Base-by-base conservation (phyloP, 2,888 invertebrate species). In the Lithophane semibrunnea region DNA sequence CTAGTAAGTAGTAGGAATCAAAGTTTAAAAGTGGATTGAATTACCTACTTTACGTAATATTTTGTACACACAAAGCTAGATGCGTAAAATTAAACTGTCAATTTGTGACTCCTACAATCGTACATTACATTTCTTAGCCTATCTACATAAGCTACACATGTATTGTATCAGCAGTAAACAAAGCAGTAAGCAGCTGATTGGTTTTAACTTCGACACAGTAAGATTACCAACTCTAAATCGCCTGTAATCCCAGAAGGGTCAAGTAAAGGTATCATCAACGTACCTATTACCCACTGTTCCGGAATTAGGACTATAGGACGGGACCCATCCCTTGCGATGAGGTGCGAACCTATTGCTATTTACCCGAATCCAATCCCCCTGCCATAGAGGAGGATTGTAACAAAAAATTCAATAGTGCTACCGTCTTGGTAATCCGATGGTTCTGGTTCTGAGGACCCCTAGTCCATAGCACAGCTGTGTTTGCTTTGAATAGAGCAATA, bases 311-410 rank as follows among this genome's bases (percentile, higher is more conserved):
- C 37, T 5, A 82, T 82, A 80, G 70, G 65, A 58, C 65, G 71
- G 75, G 49, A 63, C 24, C 71, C 69, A 72, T 76, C 82, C 82
- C 56, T 65, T 73, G 73, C 77, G 76, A 80, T 80, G 70, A 80
- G 84, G 84, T 83, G 84, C 84, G 61, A 83, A 84, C 67, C 73
- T 76, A 84, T 80, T 73, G 80, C 76, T 73, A 81, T 81, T 70
- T 80, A 84, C 49, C 82, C 75, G 61, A 73, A 75, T 52, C 73
- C 69, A 82, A 84, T 82, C 85, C 82, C 44, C 79, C 75, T 68
- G 61, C 72, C 49, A 52, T 70, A 70, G 63, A 63, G 68, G 52
- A 76, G 54, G 58, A 80, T 76, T 67, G 61, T 73, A 64, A 76
- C 65, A 83, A 83, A 84, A 81, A 83, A 83, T 60, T 67, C 63